Evolutionary conservation across 2,888 invertebrate species (phyloP).

Genomic region (Eupithecia vulgata): DNA sequence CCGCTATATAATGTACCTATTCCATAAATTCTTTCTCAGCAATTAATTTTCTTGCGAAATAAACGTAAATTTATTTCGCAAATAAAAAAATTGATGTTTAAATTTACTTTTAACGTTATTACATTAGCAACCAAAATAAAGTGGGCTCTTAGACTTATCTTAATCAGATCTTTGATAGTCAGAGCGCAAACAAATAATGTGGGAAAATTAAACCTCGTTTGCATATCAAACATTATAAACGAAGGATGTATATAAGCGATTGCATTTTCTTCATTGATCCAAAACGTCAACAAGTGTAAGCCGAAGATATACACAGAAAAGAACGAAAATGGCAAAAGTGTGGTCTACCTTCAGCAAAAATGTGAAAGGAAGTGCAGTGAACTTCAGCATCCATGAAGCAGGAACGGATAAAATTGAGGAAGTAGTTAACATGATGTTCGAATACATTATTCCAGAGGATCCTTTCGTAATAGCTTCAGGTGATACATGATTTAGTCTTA

Average conservation of each 20-base stretch:
- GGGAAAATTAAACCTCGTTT: slow-evolving; percentile 9
- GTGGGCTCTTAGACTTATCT: slow-evolving; percentile 1
- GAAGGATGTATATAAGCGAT: slow-evolving; percentile 2
- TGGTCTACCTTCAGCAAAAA: slow-evolving; percentile 7
- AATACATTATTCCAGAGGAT: slow-evolving; percentile 2
- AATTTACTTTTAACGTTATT: too few relatives aligned
- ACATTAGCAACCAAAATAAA: neutral
- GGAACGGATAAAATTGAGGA: slow-evolving; percentile 5
- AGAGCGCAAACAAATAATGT: slow-evolving; percentile 2
- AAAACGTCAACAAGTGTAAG: neutral
- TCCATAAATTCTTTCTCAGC: too few relatives aligned
- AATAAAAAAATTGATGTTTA: too few relatives aligned
- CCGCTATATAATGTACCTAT: too few relatives aligned
- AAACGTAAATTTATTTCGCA: too few relatives aligned
- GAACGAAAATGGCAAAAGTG: slow-evolving; percentile 2
- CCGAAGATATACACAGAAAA: neutral
- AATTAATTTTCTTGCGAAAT: too few relatives aligned
- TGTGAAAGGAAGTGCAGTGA: slow-evolving; percentile 10
- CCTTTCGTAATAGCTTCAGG: slow-evolving; percentile 4
- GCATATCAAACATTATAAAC: slow-evolving; percentile 1
- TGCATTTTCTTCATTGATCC: slow-evolving; percentile 1
- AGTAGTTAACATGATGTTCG: neutral
- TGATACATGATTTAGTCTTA: neutral
- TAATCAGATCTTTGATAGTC: slow-evolving; percentile 6
- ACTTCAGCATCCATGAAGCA: slow-evolving; percentile 3